phyloP scores from a whole-genome alignment of 1,140 invertebrate species.

The Pseudachorutes palmiensis region DNA sequence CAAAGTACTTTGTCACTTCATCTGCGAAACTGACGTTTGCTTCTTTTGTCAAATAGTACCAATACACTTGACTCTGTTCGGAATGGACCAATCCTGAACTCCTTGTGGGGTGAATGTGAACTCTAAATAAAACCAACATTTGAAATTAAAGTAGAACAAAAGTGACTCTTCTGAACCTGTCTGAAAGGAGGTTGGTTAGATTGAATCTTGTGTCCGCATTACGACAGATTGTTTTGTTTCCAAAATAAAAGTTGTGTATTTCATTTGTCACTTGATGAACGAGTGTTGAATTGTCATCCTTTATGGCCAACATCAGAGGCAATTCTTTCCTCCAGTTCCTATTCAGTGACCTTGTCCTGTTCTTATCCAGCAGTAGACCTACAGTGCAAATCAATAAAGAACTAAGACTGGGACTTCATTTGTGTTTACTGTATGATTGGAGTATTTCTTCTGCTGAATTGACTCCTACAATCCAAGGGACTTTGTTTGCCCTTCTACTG shows the following conservation, averaged over 20 bases:
- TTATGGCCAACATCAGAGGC: not conserved
- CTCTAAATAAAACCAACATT: too few relatives aligned
- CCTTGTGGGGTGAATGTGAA: constrained; percentile 4
- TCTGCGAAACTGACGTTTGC: constrained; percentile 15
- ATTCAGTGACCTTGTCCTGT: not conserved
- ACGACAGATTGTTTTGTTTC: not conserved
- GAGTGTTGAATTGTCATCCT: not conserved
- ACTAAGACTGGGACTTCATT: not conserved
- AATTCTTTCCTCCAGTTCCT: not conserved
- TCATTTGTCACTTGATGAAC: not conserved
- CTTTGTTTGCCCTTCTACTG: not conserved
- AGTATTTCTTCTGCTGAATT: constrained; percentile 12
- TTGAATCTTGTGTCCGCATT: not conserved
- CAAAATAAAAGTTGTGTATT: constrained; percentile 19
- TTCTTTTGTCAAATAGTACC: constrained; percentile 17
- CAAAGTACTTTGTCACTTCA: constrained; percentile 1
- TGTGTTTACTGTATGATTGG: not conserved
- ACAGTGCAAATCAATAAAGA: not conserved
- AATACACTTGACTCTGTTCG: not conserved
- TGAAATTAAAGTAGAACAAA: not conserved
- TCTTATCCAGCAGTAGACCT: not conserved
- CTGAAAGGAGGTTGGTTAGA: constrained; percentile 10
- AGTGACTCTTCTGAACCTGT: not conserved
- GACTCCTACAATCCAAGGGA: constrained; percentile 17
- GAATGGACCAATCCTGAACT: not conserved